Base-by-base conservation (phyloP, 2,113 vertebrate genomes). In the Nothoprocta pentlandii region DNA sequence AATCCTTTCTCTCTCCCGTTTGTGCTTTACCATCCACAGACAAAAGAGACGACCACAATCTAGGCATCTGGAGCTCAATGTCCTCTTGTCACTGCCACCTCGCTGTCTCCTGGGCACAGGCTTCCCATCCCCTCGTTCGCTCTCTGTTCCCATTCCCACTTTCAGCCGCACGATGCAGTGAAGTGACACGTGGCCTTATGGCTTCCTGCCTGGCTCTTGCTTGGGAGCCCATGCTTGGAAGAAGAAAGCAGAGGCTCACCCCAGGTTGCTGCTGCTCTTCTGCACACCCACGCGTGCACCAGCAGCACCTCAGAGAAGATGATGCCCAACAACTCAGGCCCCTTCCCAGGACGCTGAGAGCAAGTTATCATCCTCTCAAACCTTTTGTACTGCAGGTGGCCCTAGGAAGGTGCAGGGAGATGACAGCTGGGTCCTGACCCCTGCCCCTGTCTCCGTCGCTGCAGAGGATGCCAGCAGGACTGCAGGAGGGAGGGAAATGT, bases 391-490 rank as follows among this genome's bases (percentile, higher is more conserved):
- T 56, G n/a, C 28, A 61, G 39, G 47, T 75, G 2, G 2, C 6
- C 36, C 51, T 19, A 8, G 39, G 61, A 54, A 47, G 15, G 54
- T 1, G 6, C 23, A 39, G 36, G 36, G 36, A 8, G 36, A 34
- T 34, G 5, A 1, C 17, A 2, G 11, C n/a, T 41, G 4, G 5
- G 39, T 20, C 54, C 68, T 2, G 25, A 4, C 7, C 17, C 21
- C 30, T n/a, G 46, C 51, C 34, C 2, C 20, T 11, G 20, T 22
- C 59, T 26, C 70, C 15, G 16, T 70, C 13, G n/a, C 22, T 6
- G 39, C 69, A 16, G 64, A 28, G 54, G 28, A 56, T 30, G 28
- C 54, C 28, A 56, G 69, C 68, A 67, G 36, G 58, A 44, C 13
- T 16, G 1, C 1, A 11, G 23, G n/a, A 6, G 56, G 58, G 46